Percentiles rank a stretch among this genome's conserved stretches.
Evolutionary conservation across 2,113 vertebrate genomes (phyloP).

Genomic region (Stegastes partitus): DNA sequence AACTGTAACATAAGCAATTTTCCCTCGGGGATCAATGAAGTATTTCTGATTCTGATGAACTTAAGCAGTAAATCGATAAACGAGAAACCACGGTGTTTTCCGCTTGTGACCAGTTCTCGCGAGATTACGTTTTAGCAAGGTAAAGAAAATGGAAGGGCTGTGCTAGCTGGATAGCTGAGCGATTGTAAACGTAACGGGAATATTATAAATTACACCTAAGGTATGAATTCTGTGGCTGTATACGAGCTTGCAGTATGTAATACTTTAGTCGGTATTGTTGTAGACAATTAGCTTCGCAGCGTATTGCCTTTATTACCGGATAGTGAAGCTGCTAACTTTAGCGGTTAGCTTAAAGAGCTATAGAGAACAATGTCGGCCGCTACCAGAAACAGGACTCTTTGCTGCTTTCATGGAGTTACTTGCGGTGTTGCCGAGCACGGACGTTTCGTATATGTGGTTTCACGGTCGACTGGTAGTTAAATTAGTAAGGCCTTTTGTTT

Average conservation of each 20-base stretch:
- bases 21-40: too few species aligned
- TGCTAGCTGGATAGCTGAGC: slow-evolving; percentile 41
- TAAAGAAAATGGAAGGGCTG: slow-evolving; percentile 77
- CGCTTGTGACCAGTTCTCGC: slow-evolving; percentile 41
- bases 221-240: slow-evolving; percentile 39
- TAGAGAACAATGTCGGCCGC: slow-evolving; percentile 52
- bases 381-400: neutral
- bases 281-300: neutral
- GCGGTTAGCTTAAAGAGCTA: slow-evolving; percentile 34
- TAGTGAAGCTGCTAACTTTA: slow-evolving; percentile 2
- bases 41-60: too few species aligned
- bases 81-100: neutral
- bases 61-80: neutral
- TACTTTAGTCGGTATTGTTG: neutral
- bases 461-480: neutral
- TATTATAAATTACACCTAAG: slow-evolving; percentile 43
- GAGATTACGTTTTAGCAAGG: slow-evolving; percentile 22
- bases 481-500: neutral
- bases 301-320: neutral
- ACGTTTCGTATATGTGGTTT: slow-evolving; percentile 16
- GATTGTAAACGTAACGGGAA: slow-evolving; percentile 42
- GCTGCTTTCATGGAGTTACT: neutral
- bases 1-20: too few species aligned
- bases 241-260: neutral
- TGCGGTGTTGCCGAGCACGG: neutral